phyloP scores from a whole-genome alignment of 2,113 vertebrate genomes.

The Diadophis punctatus region DNA sequence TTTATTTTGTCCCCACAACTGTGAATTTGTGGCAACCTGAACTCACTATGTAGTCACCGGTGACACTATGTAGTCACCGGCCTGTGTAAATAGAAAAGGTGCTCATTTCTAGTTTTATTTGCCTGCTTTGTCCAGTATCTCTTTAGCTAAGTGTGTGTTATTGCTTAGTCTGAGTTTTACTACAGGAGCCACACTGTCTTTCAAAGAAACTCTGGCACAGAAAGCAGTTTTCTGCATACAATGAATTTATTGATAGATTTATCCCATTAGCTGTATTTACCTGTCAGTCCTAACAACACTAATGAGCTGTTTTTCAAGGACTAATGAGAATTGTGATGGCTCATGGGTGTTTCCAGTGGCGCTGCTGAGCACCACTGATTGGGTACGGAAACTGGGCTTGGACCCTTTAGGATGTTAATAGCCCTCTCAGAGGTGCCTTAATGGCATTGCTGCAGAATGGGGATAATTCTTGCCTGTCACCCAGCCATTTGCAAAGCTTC shows the following conservation, averaged over 20 bases:
- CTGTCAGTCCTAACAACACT: constrained; percentile 84
- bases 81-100: constrained; percentile 71
- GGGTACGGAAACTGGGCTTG: constrained; percentile 56
- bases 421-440: constrained; percentile 70
- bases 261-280: constrained; percentile 90
- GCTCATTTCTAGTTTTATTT: constrained; percentile 39
- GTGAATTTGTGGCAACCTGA: constrained; percentile 77
- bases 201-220: constrained; percentile 55
- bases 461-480: background rate
- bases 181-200: constrained; percentile 57
- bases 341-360: constrained; percentile 89
- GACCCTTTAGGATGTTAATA: constrained; percentile 75
- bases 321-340: constrained; percentile 88
- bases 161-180: constrained; percentile 49
- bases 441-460: constrained; percentile 65
- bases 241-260: constrained; percentile 87
- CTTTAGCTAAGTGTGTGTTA: constrained; percentile 49
- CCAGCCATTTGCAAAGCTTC: constrained; percentile 1
- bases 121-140: constrained; percentile 28
- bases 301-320: constrained; percentile 91
- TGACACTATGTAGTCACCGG: constrained; percentile 73
- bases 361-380: constrained; percentile 62
- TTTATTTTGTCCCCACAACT: constrained; percentile 59
- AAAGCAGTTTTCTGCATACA: constrained; percentile 77
- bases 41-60: constrained; percentile 77